Evolutionary conservation across 2,888 invertebrate species (phyloP), one percentile per base, ranked within the genome.

Genomic region (Chloroclystis v-ata): DNA sequence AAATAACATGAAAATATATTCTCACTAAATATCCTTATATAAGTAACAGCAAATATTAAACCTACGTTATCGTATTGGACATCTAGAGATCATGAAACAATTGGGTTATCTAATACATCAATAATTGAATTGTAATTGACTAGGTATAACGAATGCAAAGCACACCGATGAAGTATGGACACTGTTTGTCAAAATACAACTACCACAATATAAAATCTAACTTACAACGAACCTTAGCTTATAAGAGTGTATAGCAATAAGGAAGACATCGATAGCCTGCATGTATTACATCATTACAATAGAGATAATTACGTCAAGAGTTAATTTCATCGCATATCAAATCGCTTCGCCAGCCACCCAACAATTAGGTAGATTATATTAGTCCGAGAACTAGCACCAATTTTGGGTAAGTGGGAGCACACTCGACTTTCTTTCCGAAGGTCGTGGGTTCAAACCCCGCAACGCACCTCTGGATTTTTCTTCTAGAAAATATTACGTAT

Each of bases 231-330:
- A 66, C 75, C 75, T 80, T 81, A 80, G 65, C 69, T 63, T 73
- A 68, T 76, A 78, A 80, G 80, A 84, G 77, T 87, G 78, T 87
- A 87, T 86, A 87, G 86, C 86, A 81, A 75, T 79, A 79, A 86
- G 87, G 87, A 87, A 87, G 87, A 87, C 87, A 86, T 87, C 78
- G 77, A 85, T 86, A 86, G 87, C 87, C 86, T 87, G 86, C 86
- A 84, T 86, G 69, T 77, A 78, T 84, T 83, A 76, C 71, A 73
- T 77, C 72, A 63, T 73, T 65, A 69, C 47, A 49, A 74, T 78
- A 78, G 73, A 81, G 72, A 78, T 78, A 75, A 79, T 41, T 30
- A 35, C 33, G 14, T 43, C 25, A 33, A 35, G 29, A 42, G 41
- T 40, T 10, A 37, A 25, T 42, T 25, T 29, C 13, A 43, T 35